Base-by-base conservation (phyloP, 2,113 vertebrate genomes). In the Macquaria ambigua region DNA sequence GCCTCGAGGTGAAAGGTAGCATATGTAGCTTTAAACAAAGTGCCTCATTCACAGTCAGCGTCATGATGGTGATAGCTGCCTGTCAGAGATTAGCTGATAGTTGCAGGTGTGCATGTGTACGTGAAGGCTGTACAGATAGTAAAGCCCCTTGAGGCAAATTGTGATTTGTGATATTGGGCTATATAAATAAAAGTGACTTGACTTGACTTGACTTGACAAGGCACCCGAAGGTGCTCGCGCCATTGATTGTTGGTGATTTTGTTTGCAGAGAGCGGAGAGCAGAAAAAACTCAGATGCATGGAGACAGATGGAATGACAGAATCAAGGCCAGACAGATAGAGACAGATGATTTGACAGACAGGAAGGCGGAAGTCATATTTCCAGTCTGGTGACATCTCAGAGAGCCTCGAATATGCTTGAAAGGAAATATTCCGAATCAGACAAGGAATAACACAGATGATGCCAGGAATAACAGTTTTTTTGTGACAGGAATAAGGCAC, bases 391-490 rank as follows among this genome's bases (percentile, higher is more conserved):
- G 82, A 66, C 77, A 83, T 73, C 63, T 74, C 23, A 6, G 59
- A 52, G 56, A 28, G 6, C 12, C 56, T 34, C 11, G 21, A 56
- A 31, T 31, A 31, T 31, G 56, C 28, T 31, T 31, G 28, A 31
- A 72, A 25, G 34, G 50, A 80, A 75, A 75, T 74, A 74, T 28
- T 66, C 20, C 1, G 14, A 18, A 20, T 31, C 28, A 28, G 63
- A 39, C 20, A 1, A 80, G 58, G 46, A 82, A 79, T 66, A 81
- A 70, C 71, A 58, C 55, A 39, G 28, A 82, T 14, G 46, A 41
- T 31, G 58, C 74, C 59, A 86, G 53, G 23, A 85, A 81, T 86
- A 83, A 90, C 68, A 58, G n/a, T 66, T 68, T 23, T 25, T 25
- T 34, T 61, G 67, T 16, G 61, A 73, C 70, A 46, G 46, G 34